These are phyloP conservation scores for Amblyjoppa proteus DNA, from an alignment of 2,888 invertebrate species.

Conservation along the genomic window DNA sequence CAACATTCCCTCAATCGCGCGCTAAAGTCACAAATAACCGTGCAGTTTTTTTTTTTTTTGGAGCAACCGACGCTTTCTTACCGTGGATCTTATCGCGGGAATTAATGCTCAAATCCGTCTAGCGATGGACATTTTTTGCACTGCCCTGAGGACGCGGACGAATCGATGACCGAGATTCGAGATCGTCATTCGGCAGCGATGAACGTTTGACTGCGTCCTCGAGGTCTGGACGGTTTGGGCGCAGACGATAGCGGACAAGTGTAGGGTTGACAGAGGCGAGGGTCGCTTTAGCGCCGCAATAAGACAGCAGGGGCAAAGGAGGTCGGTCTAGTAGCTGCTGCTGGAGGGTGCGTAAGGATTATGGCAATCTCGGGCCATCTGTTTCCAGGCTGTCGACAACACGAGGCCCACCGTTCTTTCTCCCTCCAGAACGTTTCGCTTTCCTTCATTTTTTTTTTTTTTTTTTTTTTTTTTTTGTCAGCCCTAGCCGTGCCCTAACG, in stretches of 20 bases:
- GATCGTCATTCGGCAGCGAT: background rate
- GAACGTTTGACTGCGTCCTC: background rate
- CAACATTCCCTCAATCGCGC: too few relatives aligned
- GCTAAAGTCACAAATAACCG: too few relatives aligned
- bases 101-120: too few relatives aligned
- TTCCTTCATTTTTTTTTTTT: background rate
- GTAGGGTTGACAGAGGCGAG: conserved; percentile 8
- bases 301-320: conserved; percentile 7
- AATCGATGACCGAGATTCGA: conserved; percentile 16
- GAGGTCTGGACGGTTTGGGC: conserved; percentile 10
- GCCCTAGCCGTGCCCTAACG: background rate
- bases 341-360: conserved; percentile 47
- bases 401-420: background rate
- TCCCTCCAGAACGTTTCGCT: conserved; percentile 4
- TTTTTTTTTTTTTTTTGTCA: background rate
- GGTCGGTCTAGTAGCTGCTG: background rate
- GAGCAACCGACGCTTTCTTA: too few relatives aligned
- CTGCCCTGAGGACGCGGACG: background rate
- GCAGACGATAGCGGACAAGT: conserved; percentile 3
- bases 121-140: background rate
- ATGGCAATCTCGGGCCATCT: conserved; percentile 61
- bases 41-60: too few relatives aligned
- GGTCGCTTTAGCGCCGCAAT: conserved; percentile 14
- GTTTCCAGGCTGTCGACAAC: conserved; percentile 46
- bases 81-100: too few relatives aligned